phyloP scores from a whole-genome alignment of 2,888 invertebrate species.

The Xylota sylvarum region DNA sequence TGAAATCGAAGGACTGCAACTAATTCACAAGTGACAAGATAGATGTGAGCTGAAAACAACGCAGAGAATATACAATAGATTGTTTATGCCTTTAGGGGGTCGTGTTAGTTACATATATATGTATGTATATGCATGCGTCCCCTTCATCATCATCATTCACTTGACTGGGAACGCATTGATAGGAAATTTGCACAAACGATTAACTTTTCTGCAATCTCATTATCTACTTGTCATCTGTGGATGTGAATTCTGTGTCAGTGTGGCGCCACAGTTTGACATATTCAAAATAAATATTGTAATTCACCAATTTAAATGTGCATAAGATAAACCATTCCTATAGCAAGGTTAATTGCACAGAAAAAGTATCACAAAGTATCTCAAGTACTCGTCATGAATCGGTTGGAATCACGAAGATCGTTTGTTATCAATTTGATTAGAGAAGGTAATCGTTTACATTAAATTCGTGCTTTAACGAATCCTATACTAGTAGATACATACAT shows the following conservation, averaged over 20 bases:
- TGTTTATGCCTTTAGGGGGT: constrained; percentile 48
- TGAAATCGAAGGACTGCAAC: constrained; percentile 64
- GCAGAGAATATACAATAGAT: constrained; percentile 33
- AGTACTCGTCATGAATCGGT: constrained; percentile 2
- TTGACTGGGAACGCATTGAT: constrained; percentile 73
- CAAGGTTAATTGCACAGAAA: constrained; percentile 38
- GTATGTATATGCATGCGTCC: background rate
- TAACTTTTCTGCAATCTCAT: constrained; percentile 74
- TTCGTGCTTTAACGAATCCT: constrained; percentile 34
- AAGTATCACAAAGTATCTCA: background rate
- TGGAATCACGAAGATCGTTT: constrained; percentile 33
- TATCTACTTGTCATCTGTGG: constrained; percentile 70
- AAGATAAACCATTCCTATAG: constrained; percentile 15
- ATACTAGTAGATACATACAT: constrained; percentile 25
- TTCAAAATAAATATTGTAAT: constrained; percentile 64
- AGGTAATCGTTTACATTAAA: constrained; percentile 57
- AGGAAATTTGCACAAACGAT: constrained; percentile 75
- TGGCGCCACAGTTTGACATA: constrained; percentile 66
- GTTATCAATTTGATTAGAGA: constrained; percentile 52
- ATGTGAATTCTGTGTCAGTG: constrained; percentile 45
- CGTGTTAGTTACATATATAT: constrained; percentile 32
- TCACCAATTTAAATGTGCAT: constrained; percentile 70
- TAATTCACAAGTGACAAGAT: constrained; percentile 61
- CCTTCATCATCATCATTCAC: constrained; percentile 52
- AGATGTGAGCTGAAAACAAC: constrained; percentile 30